Evolutionary conservation across 2,113 vertebrate species (phyloP).

Genomic region (Muntiacus muntjak): DNA sequence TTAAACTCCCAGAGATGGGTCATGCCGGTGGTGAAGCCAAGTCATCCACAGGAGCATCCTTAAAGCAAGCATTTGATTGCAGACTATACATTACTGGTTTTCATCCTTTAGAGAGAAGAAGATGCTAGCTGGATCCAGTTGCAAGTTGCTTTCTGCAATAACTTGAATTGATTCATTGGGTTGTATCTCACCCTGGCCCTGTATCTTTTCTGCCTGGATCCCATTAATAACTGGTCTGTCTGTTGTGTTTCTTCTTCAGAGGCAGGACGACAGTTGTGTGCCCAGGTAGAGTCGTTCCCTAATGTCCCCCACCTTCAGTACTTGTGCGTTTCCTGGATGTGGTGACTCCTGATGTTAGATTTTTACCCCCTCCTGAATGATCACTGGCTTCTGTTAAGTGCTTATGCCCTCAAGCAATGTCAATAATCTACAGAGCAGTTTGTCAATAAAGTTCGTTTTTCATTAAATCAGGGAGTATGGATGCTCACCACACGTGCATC

Average conservation of each 20-base stretch:
- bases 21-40: too few species aligned
- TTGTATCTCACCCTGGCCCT: neutral
- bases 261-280: neutral
- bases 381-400: neutral
- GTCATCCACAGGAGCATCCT: neutral
- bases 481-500: neutral
- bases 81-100: neutral
- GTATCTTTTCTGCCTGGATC: neutral
- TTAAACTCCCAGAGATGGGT: neutral
- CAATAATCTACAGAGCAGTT: constrained; percentile 50
- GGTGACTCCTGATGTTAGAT: neutral
- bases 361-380: neutral
- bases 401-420: neutral
- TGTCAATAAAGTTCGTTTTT: constrained; percentile 46
- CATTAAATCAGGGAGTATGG: neutral
- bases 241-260: neutral
- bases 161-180: neutral
- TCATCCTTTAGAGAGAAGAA: neutral
- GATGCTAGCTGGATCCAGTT: neutral
- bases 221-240: neutral
- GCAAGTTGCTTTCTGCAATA: neutral
- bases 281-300: neutral
- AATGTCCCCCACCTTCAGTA: neutral
- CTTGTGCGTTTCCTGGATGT: neutral
- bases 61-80: neutral